Conservation (phyloP, 2,113 vertebrate species). For the Xenopus tropicalis region DNA sequence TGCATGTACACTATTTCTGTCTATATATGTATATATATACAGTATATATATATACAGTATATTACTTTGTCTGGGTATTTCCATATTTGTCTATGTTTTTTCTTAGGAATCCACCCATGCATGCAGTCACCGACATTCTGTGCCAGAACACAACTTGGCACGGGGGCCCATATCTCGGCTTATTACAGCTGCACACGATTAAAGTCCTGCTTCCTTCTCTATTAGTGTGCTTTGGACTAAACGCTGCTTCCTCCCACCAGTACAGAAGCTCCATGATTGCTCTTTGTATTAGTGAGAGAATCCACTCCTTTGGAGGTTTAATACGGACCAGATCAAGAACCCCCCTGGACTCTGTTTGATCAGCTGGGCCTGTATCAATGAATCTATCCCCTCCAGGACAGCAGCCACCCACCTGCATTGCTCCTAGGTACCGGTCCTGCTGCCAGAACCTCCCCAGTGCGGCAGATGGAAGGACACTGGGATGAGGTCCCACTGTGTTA, state of each 20-base stretch:
- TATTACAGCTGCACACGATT: conserved; percentile 44
- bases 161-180: conserved; percentile 24
- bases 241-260: conserved; percentile 30
- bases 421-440: conserved; percentile 12
- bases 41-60: background rate
- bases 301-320: conserved; percentile 12
- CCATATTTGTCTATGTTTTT: conserved; percentile 19
- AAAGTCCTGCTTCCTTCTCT: conserved; percentile 44
- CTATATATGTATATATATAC: background rate
- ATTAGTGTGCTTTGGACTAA: conserved; percentile 42
- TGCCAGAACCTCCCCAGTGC: conserved; percentile 37
- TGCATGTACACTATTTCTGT: too few species aligned
- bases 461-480: conserved; percentile 30
- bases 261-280: conserved; percentile 35
- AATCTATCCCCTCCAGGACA: conserved; percentile 12
- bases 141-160: conserved; percentile 43
- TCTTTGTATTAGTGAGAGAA: conserved; percentile 26
- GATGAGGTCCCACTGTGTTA: conserved; percentile 33
- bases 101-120: conserved; percentile 19
- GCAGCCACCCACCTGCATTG: conserved; percentile 28
- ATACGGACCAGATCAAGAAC: conserved; percentile 1
- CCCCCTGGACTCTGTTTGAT: conserved; percentile 47
- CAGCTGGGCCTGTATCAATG: conserved; percentile 43
- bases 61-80: conserved; percentile 6
- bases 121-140: background rate